Percentiles rank a stretch among this genome's conserved stretches.
Evolutionary conservation across 2,888 invertebrate genomes (phyloP).

Genomic region (Netelia virgata): DNA sequence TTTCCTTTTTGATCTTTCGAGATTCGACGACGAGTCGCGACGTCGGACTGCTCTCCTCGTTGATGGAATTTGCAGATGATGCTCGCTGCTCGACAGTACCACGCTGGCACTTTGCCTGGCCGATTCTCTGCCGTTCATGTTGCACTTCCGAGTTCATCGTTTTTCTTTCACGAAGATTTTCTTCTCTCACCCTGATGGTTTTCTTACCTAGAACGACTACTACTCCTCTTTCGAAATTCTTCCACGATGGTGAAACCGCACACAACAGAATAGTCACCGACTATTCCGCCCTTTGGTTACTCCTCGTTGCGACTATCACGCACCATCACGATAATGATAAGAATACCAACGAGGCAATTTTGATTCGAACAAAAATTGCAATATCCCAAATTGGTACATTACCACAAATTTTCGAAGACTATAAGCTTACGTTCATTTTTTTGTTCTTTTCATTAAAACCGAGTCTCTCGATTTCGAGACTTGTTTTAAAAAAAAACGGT

Average conservation of each 20-base stretch:
- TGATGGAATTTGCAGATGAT: slow-evolving; percentile 45
- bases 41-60: slow-evolving; percentile 71
- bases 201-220: slow-evolving; percentile 7
- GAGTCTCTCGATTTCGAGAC: no score
- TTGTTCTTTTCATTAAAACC: background rate
- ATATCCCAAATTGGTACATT: slow-evolving; percentile 34
- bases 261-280: slow-evolving; percentile 58
- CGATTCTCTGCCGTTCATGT: slow-evolving; percentile 78
- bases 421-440: background rate
- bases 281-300: slow-evolving; percentile 59
- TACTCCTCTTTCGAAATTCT: slow-evolving; percentile 14
- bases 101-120: slow-evolving; percentile 73
- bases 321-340: slow-evolving; percentile 21
- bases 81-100: slow-evolving; percentile 59
- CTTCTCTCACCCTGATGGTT: slow-evolving; percentile 60
- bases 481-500: background rate
- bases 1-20: slow-evolving; percentile 81
- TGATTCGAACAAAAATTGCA: slow-evolving; percentile 26
- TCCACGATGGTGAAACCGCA: slow-evolving; percentile 41
- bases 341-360: slow-evolving; percentile 20
- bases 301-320: slow-evolving; percentile 45
- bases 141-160: slow-evolving; percentile 80
- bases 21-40: slow-evolving; percentile 74
- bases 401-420: slow-evolving; percentile 18
- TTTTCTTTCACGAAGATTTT: slow-evolving; percentile 48